These are phyloP conservation scores for Peribatodes rhomboidaria DNA, from an alignment of 2,888 invertebrate species.

Conservation along the genomic window DNA sequence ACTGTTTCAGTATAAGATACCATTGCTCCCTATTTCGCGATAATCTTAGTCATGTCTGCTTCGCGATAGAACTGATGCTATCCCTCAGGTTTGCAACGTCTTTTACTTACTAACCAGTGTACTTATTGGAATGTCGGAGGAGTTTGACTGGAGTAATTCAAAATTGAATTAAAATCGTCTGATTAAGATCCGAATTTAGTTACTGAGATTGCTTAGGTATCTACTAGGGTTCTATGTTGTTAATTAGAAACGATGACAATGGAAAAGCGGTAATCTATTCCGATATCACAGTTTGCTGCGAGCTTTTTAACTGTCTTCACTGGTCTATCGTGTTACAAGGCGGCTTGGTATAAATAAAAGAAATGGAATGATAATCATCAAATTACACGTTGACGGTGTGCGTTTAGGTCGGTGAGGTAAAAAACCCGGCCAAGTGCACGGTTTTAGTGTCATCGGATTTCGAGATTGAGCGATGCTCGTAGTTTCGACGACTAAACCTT, in stretches of 20 bases:
- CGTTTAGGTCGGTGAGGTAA: constrained; percentile 52
- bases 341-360: constrained; percentile 61
- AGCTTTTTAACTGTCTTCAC: constrained; percentile 15
- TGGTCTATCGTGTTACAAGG: constrained; percentile 20
- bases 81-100: no score
- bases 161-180: no score
- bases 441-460: constrained; percentile 40
- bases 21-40: no score
- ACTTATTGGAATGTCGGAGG: no score
- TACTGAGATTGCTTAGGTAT: neutral
- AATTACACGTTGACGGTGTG: constrained; percentile 64
- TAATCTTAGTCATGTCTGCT: no score
- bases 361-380: constrained; percentile 68
- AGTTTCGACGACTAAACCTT: constrained; percentile 33
- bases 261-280: neutral
- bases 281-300: neutral
- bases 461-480: constrained; percentile 35
- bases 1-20: no score
- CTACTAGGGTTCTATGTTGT: no score
- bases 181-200: no score
- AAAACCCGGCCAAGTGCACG: constrained; percentile 41
- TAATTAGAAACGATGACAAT: neutral
- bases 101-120: no score
- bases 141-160: no score
- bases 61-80: no score